These are phyloP conservation scores for Prosapia bicincta DNA, from an alignment of 2,888 invertebrate genomes.

Conservation along the genomic window DNA sequence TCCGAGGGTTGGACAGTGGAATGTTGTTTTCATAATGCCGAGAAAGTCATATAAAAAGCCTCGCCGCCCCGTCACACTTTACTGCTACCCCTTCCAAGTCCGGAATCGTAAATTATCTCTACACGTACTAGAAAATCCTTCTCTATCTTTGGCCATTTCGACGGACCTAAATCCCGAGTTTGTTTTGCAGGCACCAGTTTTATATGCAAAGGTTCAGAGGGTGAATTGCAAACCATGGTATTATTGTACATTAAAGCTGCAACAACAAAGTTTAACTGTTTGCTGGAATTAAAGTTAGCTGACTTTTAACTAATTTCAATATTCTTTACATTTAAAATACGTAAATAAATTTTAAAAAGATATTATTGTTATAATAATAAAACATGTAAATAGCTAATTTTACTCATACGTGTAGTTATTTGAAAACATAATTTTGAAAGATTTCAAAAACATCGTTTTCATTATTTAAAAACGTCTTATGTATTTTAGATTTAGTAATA, in stretches of 20 bases:
- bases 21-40: constrained; percentile 2
- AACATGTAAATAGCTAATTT: too few relatives aligned
- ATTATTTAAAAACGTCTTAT: too few relatives aligned
- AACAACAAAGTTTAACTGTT: not conserved
- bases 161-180: not conserved
- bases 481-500: too few relatives aligned
- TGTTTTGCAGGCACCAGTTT: not conserved
- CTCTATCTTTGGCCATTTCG: not conserved
- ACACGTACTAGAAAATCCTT: not conserved
- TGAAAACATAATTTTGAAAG: too few relatives aligned
- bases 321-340: not conserved
- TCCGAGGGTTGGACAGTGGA: not conserved
- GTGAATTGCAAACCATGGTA: not conserved
- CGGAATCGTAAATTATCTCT: not conserved
- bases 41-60: not conserved
- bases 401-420: too few relatives aligned
- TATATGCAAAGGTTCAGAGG: not conserved
- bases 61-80: not conserved
- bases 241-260: not conserved
- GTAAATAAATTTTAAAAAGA: too few relatives aligned
- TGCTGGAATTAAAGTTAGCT: not conserved
- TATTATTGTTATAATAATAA: too few relatives aligned
- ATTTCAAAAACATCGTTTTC: too few relatives aligned
- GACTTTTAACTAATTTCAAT: not conserved
- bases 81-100: not conserved